Percentiles rank a stretch among this genome's conserved stretches.
These are phyloP conservation scores for Nephrocerus scutellatus DNA, from an alignment of 2,888 invertebrate genomes.

Conservation along the genomic window DNA sequence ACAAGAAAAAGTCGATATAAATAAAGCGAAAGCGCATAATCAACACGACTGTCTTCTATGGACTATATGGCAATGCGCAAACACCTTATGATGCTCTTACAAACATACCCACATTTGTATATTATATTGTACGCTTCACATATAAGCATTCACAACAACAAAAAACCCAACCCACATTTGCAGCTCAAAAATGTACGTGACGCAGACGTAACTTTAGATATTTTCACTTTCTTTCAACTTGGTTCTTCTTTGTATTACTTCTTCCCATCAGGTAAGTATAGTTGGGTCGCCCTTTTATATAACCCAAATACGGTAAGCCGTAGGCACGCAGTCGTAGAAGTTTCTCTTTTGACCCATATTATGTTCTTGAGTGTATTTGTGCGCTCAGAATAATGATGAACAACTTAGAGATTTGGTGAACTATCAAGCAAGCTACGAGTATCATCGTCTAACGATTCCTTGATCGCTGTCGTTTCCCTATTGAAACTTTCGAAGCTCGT, in stretches of 20 bases:
- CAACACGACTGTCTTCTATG: constrained; percentile 7
- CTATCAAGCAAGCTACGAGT: too few species aligned
- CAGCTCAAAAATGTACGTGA: too few species aligned
- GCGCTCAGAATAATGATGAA: neutral
- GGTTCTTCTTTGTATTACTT: constrained; percentile 12
- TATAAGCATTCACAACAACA: constrained; percentile 5
- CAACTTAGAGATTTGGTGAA: too few species aligned
- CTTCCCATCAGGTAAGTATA: constrained; percentile 31
- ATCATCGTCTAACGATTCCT: too few species aligned
- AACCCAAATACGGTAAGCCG: constrained; percentile 39
- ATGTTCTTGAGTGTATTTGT: constrained; percentile 12
- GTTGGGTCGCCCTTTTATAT: constrained; percentile 38
- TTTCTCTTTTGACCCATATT: constrained; percentile 46
- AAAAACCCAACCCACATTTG: constrained; percentile 1
- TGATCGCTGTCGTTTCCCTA: too few species aligned
- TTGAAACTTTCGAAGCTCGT: too few species aligned
- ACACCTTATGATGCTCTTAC: too few species aligned
- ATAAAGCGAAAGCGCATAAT: constrained; percentile 13
- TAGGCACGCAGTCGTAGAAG: constrained; percentile 20
- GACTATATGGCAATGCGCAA: too few species aligned
- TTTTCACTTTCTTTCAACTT: constrained; percentile 13
- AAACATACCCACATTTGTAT: too few species aligned
- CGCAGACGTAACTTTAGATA: neutral
- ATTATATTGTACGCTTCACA: too few species aligned
- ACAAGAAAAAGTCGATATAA: neutral